Evolutionary conservation across 2,888 invertebrate species (phyloP), one percentile per base, ranked within the genome.

Genomic region (Osmoderma eremita): DNA sequence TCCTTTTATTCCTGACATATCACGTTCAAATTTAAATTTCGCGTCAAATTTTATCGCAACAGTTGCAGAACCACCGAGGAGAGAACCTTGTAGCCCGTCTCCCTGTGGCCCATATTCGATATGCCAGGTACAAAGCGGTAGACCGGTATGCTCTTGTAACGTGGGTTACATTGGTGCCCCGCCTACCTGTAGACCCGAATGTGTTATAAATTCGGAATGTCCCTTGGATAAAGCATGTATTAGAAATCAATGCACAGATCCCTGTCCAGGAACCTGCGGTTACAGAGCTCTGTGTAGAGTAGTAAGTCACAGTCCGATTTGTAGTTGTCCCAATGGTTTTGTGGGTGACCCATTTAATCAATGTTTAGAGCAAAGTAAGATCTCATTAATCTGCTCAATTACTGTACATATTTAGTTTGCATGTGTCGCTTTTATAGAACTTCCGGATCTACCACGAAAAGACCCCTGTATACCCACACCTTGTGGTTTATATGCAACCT

Each of bases 71-170:
- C 78, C 84, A 76, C 83, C 83, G 72, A 85, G 83, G 77, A 79
- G 84, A 78, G 87, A 90, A 78, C 91, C 91, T 20, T 93, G 93
- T 79, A 83, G 87, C 76, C 91, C 92, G 69, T 89, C 91, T 73
- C 92, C 92, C 69, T 93, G 93, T 81, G 92, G 92, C 70, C 88
- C 91, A 10, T 90, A 91, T 79, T 91, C 92, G 82, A 86, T 88
- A 75, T 93, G 93, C 82, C 87, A 90, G 64, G 86, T 87, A 56
- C 86, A 88, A 75, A 88, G 90, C 75, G 88, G 88, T 56, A 88
- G 91, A 80, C 91, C 92, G 49, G 89, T 91, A 69, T 93, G 93
- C 80, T 91, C 91, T 68, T 93, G 93, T 76, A 86, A 88, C 74
- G 86, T 88, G 67, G 87, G 88, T 71, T 92, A 89, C 80, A 83